Evolutionary conservation across 2,888 invertebrate genomes (phyloP), one percentile per base, ranked within the genome.

Genomic region (Nymphalis c-album): DNA sequence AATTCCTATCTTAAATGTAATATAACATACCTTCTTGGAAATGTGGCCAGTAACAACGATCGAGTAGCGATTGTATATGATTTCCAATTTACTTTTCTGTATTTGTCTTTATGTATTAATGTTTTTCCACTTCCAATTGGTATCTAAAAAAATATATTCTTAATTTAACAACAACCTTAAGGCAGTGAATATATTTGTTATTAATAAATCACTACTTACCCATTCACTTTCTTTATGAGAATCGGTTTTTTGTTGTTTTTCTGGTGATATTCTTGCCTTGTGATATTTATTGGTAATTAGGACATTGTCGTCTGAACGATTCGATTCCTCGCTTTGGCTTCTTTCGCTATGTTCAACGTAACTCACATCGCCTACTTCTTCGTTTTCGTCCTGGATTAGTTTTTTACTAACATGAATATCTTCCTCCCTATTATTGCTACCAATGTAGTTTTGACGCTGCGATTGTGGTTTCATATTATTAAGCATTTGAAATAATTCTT

Each of bases 81-180:
- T 63, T 81, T 85, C 92, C 93, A 93, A 70, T 93, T 92, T 0
- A 93, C 85, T 75, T 83, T 86, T 40, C 80, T 81, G 69, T 80
- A 93, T 66, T 89, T 82, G 40, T 87, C 85, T 64, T 76, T 83
- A 60, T 86, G 87, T 71, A 93, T 85, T 62, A 87, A 74, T 0
- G 93, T 93, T 68, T 86, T 87, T 0, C 92, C 90, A 70, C 85
- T 87, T 59, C 93, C 93, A 70, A 93, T 91, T 60, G 87, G 84
- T 31, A 93, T 75, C 93, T 91, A 75, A 71, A 82, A 71, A 82
- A 59, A 20, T 64, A 71, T 64, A 17, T 53, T 8, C 7, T 31
- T 16, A 31, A 48, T 31, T 46, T 16, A n/a, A 46, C 16, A 50
- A 16, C 6, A 20, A 53, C 16, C 58, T 16, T 47, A 47, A 45